Conservation (phyloP, 2,888 invertebrate species). For the Ypsolopha scabrella region DNA sequence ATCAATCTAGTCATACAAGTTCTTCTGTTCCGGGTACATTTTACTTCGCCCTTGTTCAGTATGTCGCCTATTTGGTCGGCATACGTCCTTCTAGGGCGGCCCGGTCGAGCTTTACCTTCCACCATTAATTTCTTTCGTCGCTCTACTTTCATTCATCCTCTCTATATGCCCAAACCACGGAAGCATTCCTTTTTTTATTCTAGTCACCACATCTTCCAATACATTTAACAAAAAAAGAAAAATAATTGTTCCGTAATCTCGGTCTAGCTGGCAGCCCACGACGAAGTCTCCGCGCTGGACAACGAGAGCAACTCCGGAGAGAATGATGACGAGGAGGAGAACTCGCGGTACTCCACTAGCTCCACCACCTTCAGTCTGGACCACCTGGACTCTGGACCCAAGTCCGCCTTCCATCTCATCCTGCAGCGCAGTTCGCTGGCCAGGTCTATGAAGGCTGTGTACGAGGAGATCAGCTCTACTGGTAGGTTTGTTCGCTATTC, state of each 20-base stretch:
- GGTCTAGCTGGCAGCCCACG: conserved; percentile 64
- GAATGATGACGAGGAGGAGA: conserved; percentile 54
- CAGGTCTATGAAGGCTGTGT: conserved; percentile 84
- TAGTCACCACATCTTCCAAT: no score
- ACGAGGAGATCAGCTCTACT: conserved; percentile 78
- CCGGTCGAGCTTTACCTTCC: no score
- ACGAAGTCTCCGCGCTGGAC: conserved; percentile 67
- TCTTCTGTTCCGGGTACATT: no score
- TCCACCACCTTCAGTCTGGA: conserved; percentile 40
- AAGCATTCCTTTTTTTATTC: no score
- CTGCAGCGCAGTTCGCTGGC: conserved; percentile 86
- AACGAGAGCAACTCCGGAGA: conserved; percentile 50
- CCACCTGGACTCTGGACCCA: conserved; percentile 30
- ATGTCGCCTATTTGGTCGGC: no score
- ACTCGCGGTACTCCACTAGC: conserved; percentile 45
- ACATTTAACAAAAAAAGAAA: background rate
- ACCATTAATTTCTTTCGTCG: no score
- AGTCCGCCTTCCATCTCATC: conserved; percentile 83
- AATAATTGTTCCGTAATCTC: background rate
- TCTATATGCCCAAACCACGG: no score
- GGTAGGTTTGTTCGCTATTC: conserved; percentile 33
- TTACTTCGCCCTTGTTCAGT: no score
- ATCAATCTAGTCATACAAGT: no score
- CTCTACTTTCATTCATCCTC: no score
- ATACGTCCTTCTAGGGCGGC: no score